These are phyloP conservation scores for Trichomalopsis sarcophagae DNA, from an alignment of 1,140 invertebrate genomes.

Conservation along the genomic window DNA sequence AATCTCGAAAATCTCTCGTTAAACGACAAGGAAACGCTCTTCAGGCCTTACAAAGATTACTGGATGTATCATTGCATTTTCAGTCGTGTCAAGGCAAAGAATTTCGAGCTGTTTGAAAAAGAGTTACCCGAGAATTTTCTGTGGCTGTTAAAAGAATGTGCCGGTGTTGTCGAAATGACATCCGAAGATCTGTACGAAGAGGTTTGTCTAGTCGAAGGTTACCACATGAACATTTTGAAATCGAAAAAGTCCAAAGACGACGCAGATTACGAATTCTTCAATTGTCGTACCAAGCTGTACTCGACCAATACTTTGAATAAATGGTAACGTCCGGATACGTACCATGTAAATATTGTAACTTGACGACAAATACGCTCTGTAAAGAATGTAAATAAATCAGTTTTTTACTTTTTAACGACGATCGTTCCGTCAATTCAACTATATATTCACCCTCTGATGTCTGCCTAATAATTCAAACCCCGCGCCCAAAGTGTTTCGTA, in stretches of 20 bases:
- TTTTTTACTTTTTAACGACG: constrained; percentile 6
- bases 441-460: background rate
- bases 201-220: constrained; percentile 64
- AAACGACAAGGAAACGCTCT: constrained; percentile 54
- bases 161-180: constrained; percentile 69
- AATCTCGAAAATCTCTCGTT: background rate
- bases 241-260: constrained; percentile 10
- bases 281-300: constrained; percentile 20
- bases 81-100: constrained; percentile 59
- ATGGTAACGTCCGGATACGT: constrained; percentile 27
- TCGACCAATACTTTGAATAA: constrained; percentile 37
- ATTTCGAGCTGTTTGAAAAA: constrained; percentile 67
- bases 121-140: constrained; percentile 73
- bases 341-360: background rate
- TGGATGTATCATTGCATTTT: constrained; percentile 68
- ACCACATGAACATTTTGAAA: constrained; percentile 56
- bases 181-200: constrained; percentile 73
- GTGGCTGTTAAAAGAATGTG: constrained; percentile 76
- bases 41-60: constrained; percentile 65
- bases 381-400: constrained; percentile 16
- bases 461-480: background rate
- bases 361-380: background rate
- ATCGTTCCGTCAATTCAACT: too few relatives aligned
- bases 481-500: background rate
- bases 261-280: constrained; percentile 22